phyloP scores from a whole-genome alignment of 1,140 invertebrate species.

The Drosophila tristis region DNA sequence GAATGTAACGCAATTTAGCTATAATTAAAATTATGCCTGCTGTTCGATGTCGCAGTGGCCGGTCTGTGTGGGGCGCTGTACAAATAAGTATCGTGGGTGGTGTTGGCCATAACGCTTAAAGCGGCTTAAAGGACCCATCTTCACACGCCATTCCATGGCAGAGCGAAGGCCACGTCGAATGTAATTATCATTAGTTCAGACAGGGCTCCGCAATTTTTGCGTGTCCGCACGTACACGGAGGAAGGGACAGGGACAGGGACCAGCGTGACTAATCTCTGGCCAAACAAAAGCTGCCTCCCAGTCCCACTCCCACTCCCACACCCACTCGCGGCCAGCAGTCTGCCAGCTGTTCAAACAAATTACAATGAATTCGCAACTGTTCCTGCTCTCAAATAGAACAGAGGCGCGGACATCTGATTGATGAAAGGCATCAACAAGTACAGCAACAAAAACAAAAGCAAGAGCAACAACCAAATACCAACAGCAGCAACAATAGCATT shows the following conservation, averaged over 20 bases:
- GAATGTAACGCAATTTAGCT: constrained; percentile 68
- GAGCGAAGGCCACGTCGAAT: constrained; percentile 53
- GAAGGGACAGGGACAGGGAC: constrained; percentile 15
- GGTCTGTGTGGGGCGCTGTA: neutral
- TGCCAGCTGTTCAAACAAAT: constrained; percentile 77
- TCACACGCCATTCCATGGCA: neutral
- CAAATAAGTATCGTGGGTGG: neutral
- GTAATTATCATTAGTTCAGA: constrained; percentile 73
- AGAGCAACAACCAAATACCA: constrained; percentile 25
- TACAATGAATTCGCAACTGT: constrained; percentile 80
- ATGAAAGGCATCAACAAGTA: constrained; percentile 65
- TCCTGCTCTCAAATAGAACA: constrained; percentile 20
- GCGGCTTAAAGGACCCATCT: constrained; percentile 30
- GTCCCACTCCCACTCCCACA: neutral
- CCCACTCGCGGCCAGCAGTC: neutral
- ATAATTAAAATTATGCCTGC: constrained; percentile 74
- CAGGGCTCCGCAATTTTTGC: constrained; percentile 64
- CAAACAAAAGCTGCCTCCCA: constrained; percentile 47
- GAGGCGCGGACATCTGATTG: constrained; percentile 71
- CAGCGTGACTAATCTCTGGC: constrained; percentile 57
- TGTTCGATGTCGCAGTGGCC: constrained; percentile 22
- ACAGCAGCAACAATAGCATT: constrained; percentile 24
- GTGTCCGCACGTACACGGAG: constrained; percentile 58
- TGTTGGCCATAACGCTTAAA: constrained; percentile 48
- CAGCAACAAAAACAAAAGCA: constrained; percentile 21